phyloP scores from a whole-genome alignment of 2,113 vertebrate genomes.

The Istiophorus platypterus region DNA sequence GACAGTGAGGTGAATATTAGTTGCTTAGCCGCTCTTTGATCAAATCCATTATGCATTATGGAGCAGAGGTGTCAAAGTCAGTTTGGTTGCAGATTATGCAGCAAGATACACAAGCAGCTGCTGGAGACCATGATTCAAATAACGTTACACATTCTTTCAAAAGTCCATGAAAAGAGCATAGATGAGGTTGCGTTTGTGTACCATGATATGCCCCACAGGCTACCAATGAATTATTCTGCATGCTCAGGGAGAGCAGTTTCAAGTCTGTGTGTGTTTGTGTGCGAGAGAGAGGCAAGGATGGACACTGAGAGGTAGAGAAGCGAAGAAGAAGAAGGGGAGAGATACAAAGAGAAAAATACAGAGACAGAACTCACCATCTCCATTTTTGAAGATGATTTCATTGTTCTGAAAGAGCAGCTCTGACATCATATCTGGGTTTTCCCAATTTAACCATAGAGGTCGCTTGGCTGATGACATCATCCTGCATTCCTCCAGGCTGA shows the following conservation, averaged over 20 bases:
- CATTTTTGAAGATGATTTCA: conserved; percentile 99
- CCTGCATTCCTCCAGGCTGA: conserved; percentile 96
- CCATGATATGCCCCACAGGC: conserved; percentile 26
- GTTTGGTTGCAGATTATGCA: conserved; percentile 44
- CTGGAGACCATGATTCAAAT: conserved; percentile 8
- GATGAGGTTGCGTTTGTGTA: conserved; percentile 35
- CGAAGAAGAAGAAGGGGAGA: neutral
- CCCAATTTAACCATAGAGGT: conserved; percentile 98
- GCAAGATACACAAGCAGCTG: conserved; percentile 38
- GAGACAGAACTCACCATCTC: conserved; percentile 90
- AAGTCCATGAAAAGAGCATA: conserved; percentile 5
- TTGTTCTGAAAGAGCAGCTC: conserved; percentile 99
- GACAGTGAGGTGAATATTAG: conserved; percentile 60
- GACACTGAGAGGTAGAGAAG: neutral
- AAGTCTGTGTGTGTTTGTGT: conserved; percentile 8
- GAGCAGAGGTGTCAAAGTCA: conserved; percentile 63
- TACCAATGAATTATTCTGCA: conserved; percentile 23
- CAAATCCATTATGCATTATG: conserved; percentile 53
- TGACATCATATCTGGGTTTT: conserved; percentile 99
- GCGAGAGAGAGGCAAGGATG: neutral
- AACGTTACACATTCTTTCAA: conserved; percentile 16
- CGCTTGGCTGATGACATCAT: conserved; percentile 99
- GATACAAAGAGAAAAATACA: neutral
- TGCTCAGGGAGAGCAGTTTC: conserved; percentile 24
- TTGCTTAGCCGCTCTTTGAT: conserved; percentile 70